Percentiles rank a stretch among this genome's conserved stretches.
phyloP scores from a whole-genome alignment of 2,888 invertebrate species.

The Pseudolycoriella hygida region DNA sequence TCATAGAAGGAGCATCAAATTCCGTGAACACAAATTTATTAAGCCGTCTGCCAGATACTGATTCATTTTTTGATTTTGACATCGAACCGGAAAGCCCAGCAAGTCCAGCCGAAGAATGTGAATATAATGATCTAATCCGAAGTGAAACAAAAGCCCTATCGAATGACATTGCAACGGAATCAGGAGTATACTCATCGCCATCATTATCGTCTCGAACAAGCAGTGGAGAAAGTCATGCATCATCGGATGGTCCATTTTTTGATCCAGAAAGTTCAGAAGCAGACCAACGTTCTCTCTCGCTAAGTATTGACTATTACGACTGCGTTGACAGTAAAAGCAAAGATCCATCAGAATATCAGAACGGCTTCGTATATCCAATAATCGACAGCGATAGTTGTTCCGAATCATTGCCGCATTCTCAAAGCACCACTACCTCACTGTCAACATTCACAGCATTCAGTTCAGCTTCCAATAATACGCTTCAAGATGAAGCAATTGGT shows the following conservation, averaged over 20 bases:
- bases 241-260: constrained; percentile 32
- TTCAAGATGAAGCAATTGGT: constrained; percentile 18
- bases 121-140: constrained; percentile 30
- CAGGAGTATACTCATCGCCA: constrained; percentile 32
- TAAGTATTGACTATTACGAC: constrained; percentile 12
- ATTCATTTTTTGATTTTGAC: constrained; percentile 46
- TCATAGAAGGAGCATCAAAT: constrained; percentile 15
- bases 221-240: constrained; percentile 20
- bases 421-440: constrained; percentile 11
- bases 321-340: constrained; percentile 11
- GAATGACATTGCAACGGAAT: constrained; percentile 29
- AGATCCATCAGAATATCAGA: constrained; percentile 7
- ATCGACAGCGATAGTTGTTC: constrained; percentile 11
- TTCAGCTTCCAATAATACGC: constrained; percentile 11
- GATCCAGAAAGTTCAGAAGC: constrained; percentile 27
- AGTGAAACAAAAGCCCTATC: constrained; percentile 33
- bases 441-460: constrained; percentile 10
- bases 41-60: constrained; percentile 27
- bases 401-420: constrained; percentile 14
- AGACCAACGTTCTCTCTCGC: constrained; percentile 11
- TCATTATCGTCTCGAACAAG: constrained; percentile 4
- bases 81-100: constrained; percentile 48
- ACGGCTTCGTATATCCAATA: constrained; percentile 13
- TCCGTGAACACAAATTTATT: constrained; percentile 33
- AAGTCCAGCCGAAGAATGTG: constrained; percentile 47